Conservation (phyloP, 2,113 vertebrate species). For the Siniperca knerii region DNA sequence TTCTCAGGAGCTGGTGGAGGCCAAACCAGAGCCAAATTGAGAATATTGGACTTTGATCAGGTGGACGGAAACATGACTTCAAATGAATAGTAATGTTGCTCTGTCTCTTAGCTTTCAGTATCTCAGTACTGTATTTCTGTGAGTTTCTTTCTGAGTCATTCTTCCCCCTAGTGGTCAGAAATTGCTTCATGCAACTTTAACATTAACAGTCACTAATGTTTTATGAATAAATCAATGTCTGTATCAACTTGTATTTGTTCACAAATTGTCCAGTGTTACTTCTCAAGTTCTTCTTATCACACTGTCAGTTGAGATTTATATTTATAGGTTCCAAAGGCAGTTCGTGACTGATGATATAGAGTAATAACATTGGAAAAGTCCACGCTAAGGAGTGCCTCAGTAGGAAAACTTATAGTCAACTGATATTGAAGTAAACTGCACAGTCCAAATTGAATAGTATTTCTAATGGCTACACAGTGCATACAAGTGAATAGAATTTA, state of each 20-base stretch:
- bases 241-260: neutral
- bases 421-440: neutral
- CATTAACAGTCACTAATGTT: neutral
- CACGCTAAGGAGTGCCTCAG: neutral
- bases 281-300: neutral
- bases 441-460: neutral
- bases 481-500: conserved; percentile 31
- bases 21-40: neutral
- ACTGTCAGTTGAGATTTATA: conserved; percentile 2
- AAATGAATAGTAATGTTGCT: neutral
- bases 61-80: neutral
- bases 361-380: neutral
- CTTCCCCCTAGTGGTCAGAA: neutral
- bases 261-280: neutral
- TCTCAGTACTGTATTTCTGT: neutral
- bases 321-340: neutral
- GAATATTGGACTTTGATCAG: neutral
- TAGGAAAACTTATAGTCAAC: neutral
- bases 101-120: neutral
- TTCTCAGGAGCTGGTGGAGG: neutral
- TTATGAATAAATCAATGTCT: neutral
- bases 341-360: neutral
- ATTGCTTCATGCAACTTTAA: neutral
- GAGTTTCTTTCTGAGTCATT: neutral
- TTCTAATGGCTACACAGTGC: neutral